Percentiles rank a stretch among this genome's conserved stretches.
Evolutionary conservation across 2,888 invertebrate species (phyloP).

Genomic region (Cheilosia pagana): DNA sequence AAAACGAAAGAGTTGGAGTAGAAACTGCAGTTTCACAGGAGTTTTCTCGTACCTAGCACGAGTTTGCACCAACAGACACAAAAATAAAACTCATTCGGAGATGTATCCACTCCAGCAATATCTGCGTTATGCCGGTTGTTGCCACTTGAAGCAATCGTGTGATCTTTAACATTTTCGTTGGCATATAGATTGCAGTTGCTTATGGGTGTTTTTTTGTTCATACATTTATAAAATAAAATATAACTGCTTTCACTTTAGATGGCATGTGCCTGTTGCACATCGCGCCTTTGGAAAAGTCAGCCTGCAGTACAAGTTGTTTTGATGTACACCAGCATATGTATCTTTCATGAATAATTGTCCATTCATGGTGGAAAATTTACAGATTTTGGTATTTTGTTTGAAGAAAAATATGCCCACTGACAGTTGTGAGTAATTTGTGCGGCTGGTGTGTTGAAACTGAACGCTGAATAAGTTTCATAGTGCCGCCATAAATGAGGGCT

Average conservation of each 20-base stretch:
- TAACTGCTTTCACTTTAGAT: slow-evolving; percentile 69
- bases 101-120: not conserved
- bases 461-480: not conserved
- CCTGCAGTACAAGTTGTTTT: slow-evolving; percentile 9
- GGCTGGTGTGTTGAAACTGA: not conserved
- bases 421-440: not conserved
- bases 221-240: not conserved
- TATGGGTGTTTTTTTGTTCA: slow-evolving; percentile 6
- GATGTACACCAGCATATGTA: not conserved
- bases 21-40: slow-evolving; percentile 56
- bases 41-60: slow-evolving; percentile 64
- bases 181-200: slow-evolving; percentile 49
- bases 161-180: slow-evolving; percentile 68
- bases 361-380: slow-evolving; percentile 1
- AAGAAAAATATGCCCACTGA: not conserved
- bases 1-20: slow-evolving; percentile 68
- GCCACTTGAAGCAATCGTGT: slow-evolving; percentile 57
- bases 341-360: not conserved
- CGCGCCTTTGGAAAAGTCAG: slow-evolving; percentile 27
- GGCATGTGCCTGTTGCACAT: slow-evolving; percentile 34
- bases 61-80: slow-evolving; percentile 32
- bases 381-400: slow-evolving; percentile 21
- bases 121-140: slow-evolving; percentile 20
- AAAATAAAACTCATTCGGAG: slow-evolving; percentile 3
- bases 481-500: slow-evolving; percentile 17